Percentiles rank a stretch among this genome's conserved stretches.
Conservation (phyloP, 2,113 vertebrate genomes). For the Crocuta crocuta region DNA sequence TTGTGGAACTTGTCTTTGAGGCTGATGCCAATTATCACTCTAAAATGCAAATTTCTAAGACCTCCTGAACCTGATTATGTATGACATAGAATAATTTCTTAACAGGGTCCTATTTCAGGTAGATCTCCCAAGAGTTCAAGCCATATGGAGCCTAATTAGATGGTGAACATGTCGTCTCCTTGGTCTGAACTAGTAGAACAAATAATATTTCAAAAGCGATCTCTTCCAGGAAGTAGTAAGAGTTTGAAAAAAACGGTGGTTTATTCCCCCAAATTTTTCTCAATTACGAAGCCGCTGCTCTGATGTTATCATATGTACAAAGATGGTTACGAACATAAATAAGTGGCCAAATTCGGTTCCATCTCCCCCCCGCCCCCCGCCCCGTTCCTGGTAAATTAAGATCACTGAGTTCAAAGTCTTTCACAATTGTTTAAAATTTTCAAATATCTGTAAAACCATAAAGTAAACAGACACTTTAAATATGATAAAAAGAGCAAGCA, state of each 20-base stretch:
- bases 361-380: neutral
- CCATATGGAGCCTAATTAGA: conserved; percentile 8
- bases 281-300: neutral
- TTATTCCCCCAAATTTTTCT: conserved; percentile 8
- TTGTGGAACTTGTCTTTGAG: neutral
- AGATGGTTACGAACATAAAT: neutral
- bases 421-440: neutral
- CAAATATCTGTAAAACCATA: conserved; percentile 31
- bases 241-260: neutral
- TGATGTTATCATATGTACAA: neutral
- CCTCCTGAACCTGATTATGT: conserved; percentile 12
- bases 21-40: conserved; percentile 44
- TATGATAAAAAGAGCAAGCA: neutral
- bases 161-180: neutral
- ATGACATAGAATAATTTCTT: conserved; percentile 38
- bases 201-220: neutral
- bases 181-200: conserved; percentile 15
- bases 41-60: conserved; percentile 55
- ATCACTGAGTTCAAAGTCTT: neutral
- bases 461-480: neutral
- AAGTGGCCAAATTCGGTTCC: neutral
- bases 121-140: conserved; percentile 46
- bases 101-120: neutral
- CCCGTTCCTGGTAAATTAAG: neutral
- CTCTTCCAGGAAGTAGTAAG: neutral